phyloP scores from a whole-genome alignment of 2,888 invertebrate species.

The Drosophila phalerata region DNA sequence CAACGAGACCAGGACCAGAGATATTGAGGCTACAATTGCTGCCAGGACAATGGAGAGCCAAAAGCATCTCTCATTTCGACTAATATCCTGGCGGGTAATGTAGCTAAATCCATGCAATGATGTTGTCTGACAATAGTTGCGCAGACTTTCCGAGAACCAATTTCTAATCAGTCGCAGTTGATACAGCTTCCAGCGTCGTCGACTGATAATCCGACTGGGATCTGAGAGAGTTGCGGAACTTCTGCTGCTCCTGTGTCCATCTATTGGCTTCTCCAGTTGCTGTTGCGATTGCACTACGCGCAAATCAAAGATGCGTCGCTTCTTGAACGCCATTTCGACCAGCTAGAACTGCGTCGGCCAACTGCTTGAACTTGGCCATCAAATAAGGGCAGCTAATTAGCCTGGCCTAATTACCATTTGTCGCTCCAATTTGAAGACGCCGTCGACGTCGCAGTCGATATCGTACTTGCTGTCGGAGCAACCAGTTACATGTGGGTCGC shows the following conservation, averaged over 20 bases:
- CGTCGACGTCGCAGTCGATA: slow-evolving; percentile 58
- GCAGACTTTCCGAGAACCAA: slow-evolving; percentile 81
- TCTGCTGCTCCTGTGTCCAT: slow-evolving; percentile 10
- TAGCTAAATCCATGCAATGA: slow-evolving; percentile 91
- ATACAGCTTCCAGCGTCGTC: slow-evolving; percentile 1
- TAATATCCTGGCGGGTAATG: slow-evolving; percentile 88
- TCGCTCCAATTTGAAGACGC: slow-evolving; percentile 36
- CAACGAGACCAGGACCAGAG: slow-evolving; percentile 88
- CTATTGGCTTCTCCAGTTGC: slow-evolving; percentile 5
- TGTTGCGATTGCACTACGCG: slow-evolving; percentile 61
- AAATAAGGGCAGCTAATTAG: slow-evolving; percentile 37
- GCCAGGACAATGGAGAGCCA: slow-evolving; percentile 88
- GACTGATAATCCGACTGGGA: neutral
- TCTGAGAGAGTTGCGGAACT: neutral
- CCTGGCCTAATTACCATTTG: slow-evolving; percentile 55
- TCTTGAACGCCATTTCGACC: slow-evolving; percentile 62
- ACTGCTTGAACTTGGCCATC: slow-evolving; percentile 32
- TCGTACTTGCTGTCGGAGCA: slow-evolving; percentile 71
- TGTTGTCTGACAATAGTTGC: slow-evolving; percentile 89
- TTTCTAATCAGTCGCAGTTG: slow-evolving; percentile 44
- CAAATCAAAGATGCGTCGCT: slow-evolving; percentile 71
- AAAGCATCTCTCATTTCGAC: slow-evolving; percentile 86
- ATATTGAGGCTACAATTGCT: slow-evolving; percentile 87
- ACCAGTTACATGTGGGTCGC: slow-evolving; percentile 81
- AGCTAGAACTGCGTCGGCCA: neutral